phyloP scores from a whole-genome alignment of 2,113 vertebrate genomes.

The Lampris incognitus region DNA sequence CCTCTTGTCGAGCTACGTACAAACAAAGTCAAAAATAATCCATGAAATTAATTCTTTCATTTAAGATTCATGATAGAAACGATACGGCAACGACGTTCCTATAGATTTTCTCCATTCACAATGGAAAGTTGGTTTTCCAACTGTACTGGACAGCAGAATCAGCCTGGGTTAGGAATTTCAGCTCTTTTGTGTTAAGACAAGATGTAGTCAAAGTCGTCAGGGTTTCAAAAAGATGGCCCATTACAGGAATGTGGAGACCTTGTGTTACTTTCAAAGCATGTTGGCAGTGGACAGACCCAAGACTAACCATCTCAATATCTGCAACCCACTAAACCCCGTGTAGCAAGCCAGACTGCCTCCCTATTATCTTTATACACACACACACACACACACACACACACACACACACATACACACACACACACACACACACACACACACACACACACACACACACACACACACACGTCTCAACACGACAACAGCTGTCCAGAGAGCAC shows the following conservation, averaged over 20 bases:
- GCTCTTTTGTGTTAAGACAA: slow-evolving; percentile 20
- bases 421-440: too few relatives aligned
- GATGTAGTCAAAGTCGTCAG: slow-evolving; percentile 21
- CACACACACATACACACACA: too few relatives aligned
- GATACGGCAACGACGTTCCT: background rate
- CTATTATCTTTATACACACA: too few relatives aligned
- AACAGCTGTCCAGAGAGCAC: too few relatives aligned
- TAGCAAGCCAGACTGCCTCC: background rate
- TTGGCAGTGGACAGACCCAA: slow-evolving; percentile 44
- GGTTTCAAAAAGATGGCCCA: slow-evolving; percentile 24
- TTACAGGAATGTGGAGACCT: slow-evolving; percentile 67
- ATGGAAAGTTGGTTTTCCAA: background rate
- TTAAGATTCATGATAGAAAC: background rate
- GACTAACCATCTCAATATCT: slow-evolving; percentile 6
- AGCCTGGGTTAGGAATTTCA: background rate
- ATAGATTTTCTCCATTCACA: background rate
- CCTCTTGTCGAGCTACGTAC: background rate
- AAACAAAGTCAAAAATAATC: background rate
- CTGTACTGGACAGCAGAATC: background rate
- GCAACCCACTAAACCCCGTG: background rate
- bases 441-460: too few relatives aligned
- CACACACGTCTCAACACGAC: too few relatives aligned
- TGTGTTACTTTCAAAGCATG: slow-evolving; percentile 59
- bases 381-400: too few relatives aligned
- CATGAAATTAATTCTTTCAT: background rate